Base-by-base conservation (phyloP, 2,888 invertebrate genomes). In the Drosophila emarginata region DNA sequence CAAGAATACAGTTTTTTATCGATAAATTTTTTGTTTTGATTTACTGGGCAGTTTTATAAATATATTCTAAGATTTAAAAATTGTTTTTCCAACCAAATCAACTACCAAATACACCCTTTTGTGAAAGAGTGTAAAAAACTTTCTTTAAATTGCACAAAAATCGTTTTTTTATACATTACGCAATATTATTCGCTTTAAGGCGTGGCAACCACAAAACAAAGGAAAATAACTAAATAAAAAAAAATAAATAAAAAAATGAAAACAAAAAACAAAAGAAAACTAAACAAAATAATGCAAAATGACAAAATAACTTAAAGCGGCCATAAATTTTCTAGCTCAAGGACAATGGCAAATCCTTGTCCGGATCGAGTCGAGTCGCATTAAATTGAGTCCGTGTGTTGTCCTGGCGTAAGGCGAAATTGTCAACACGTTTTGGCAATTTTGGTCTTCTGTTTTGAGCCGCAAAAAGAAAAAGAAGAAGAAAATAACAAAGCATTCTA, bases 371-470 rank as follows among this genome's bases (percentile, higher is more conserved):
- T 51, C 39, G 39, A 18, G 45, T 54, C 32, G 18, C 15, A 54
- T 52, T 52, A 26, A 23, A 6, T 52, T 52, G 52, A n/a, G 23
- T 28, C 36, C 23, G 37, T 37, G 45, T 45, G 37, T 56, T 57
- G 52, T 37, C 50, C 23, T 61, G 18, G 52, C 21, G n/a, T 23
- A 58, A 40, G 61, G 61, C 18, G 36, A 77, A 77, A 77, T 72
- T 77, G 77, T 77, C 77, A 77, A 77, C 77, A 77, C 77, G 77
- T 77, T 77, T 77, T 77, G 60, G 72, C 75, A 63, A 77, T 77
- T 77, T 77, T 57, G 61, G 56, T 64, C 61, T 59, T 60, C 59
- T 73, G 59, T 53, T 32, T 60, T 64, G 40, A 58, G 57, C 51
- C 40, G 50, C 66, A 65, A 72, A 2, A 23, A 2, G 2, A 4